Evolutionary conservation across 2,113 vertebrate species (phyloP).

Genomic region (Callipepla squamata): DNA sequence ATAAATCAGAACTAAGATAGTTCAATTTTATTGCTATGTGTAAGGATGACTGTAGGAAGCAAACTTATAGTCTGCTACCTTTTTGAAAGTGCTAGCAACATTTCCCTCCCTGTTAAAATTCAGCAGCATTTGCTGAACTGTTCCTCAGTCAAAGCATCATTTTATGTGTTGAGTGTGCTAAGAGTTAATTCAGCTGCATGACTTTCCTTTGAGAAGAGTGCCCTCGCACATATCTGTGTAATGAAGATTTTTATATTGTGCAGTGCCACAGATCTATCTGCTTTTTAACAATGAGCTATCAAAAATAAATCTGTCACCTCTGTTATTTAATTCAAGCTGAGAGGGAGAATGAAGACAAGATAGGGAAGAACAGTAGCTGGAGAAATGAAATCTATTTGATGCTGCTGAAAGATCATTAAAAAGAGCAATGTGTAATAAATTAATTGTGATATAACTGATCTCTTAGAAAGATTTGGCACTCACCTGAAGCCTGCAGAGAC

Average conservation of each 20-base stretch:
- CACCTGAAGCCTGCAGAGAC: slow-evolving; percentile 27
- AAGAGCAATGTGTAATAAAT: slow-evolving; percentile 39
- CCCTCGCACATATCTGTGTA: not conserved
- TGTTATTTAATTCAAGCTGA: slow-evolving; percentile 53
- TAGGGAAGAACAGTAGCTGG: slow-evolving; percentile 1
- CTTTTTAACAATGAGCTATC: slow-evolving; percentile 37
- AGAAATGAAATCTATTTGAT: slow-evolving; percentile 7
- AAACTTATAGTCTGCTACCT: not conserved
- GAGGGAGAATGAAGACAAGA: slow-evolving; percentile 32
- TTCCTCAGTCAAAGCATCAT: not conserved
- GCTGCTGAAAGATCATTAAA: slow-evolving; percentile 39
- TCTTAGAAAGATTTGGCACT: slow-evolving; percentile 30
- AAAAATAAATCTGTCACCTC: slow-evolving; percentile 47
- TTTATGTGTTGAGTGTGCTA: not conserved
- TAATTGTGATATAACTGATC: slow-evolving; percentile 30
- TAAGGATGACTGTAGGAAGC: not conserved
- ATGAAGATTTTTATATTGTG: slow-evolving; percentile 36
- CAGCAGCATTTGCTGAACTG: not conserved
- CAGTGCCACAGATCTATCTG: not conserved
- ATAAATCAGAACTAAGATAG: not conserved
- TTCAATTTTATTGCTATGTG: not conserved
- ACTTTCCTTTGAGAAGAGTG: not conserved
- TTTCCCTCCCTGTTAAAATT: not conserved
- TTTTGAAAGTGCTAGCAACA: not conserved
- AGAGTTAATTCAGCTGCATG: slow-evolving; percentile 35